phyloP scores from a whole-genome alignment of 1,140 invertebrate genomes.

The Vanessa atalanta region DNA sequence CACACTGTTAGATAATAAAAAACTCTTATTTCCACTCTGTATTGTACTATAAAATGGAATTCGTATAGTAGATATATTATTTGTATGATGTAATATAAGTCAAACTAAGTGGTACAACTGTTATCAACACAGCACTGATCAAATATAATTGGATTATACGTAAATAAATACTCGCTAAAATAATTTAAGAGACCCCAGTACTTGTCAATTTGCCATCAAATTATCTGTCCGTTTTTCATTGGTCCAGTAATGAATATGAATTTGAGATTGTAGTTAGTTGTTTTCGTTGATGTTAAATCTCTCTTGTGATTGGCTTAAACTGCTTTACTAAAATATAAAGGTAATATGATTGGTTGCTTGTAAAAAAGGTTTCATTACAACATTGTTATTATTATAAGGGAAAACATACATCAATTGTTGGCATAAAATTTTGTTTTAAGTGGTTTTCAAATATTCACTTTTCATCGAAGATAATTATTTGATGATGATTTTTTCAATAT shows the following conservation, averaged over 20 bases:
- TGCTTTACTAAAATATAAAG: background rate
- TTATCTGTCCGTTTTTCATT: slow-evolving; percentile 71
- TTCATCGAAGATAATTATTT: too few species aligned
- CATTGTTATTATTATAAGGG: background rate
- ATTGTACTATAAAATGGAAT: background rate
- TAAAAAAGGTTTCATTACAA: background rate
- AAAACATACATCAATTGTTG: too few species aligned
- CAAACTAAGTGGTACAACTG: background rate
- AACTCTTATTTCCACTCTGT: slow-evolving; percentile 7
- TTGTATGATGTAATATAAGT: slow-evolving; percentile 43
- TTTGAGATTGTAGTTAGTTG: slow-evolving; percentile 9
- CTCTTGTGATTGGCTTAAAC: slow-evolving; percentile 35
- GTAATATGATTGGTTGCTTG: slow-evolving; percentile 15
- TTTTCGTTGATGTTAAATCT: slow-evolving; percentile 4
- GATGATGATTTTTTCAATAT: too few species aligned
- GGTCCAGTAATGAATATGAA: slow-evolving; percentile 51
- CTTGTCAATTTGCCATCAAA: slow-evolving; percentile 74
- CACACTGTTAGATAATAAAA: slow-evolving; percentile 62
- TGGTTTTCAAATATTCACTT: too few species aligned
- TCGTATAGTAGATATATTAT: slow-evolving; percentile 3
- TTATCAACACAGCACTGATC: slow-evolving; percentile 17
- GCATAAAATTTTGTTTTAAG: too few species aligned
- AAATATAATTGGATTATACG: slow-evolving; percentile 56
- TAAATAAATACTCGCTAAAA: slow-evolving; percentile 74
- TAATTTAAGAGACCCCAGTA: slow-evolving; percentile 48